Conservation (phyloP, 2,113 vertebrate species). For the Eidolon helvum region DNA sequence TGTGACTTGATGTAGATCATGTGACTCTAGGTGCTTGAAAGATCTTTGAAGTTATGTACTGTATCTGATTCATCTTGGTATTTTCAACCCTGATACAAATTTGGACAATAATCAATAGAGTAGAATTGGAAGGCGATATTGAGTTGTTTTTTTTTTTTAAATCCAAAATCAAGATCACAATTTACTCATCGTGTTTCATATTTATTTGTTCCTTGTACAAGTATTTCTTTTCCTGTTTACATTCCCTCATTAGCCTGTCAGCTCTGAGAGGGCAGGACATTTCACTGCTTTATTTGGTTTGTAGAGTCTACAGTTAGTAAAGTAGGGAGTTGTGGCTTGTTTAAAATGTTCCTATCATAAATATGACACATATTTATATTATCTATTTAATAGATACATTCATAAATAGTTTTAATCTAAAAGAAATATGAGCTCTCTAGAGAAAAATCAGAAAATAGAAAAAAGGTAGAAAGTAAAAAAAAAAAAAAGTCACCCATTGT, state of each 20-base stretch:
- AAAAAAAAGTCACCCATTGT: too few relatives aligned
- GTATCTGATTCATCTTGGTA: not conserved
- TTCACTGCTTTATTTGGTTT: not conserved
- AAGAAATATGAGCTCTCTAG: not conserved
- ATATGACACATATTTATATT: not conserved
- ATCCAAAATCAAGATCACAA: not conserved
- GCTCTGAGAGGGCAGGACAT: not conserved
- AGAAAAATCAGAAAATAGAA: not conserved
- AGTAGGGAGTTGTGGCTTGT: not conserved
- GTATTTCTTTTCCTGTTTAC: not conserved
- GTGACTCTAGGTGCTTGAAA: not conserved
- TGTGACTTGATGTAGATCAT: not conserved
- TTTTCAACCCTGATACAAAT: not conserved
- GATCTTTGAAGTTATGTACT: not conserved
- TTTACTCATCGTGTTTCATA: not conserved
- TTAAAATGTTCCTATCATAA: not conserved
- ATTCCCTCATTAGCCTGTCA: not conserved
- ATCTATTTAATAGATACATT: not conserved
- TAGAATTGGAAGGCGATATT: not conserved
- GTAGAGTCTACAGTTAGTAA: not conserved
- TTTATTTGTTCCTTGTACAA: not conserved
- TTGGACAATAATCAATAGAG: not conserved
- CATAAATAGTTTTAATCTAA: not conserved
- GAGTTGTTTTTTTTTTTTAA: not conserved
- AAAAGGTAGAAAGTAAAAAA: not conserved